Conservation (phyloP, 2,797 vertebrate species). For the Pelochelys cantorii region DNA sequence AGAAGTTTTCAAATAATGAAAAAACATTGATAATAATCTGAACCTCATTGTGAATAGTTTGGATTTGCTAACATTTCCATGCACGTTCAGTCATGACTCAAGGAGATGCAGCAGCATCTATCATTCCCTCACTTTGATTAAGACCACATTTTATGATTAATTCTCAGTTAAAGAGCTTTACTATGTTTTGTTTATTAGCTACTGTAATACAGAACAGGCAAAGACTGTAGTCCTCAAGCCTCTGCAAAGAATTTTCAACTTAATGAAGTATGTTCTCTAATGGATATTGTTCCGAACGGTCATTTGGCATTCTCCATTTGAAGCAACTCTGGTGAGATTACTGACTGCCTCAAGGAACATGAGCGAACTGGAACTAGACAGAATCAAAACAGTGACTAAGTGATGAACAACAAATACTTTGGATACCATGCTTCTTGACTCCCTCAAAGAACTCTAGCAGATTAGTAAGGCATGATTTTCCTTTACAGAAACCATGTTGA, state of each 20-base stretch:
- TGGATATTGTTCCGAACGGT: neutral
- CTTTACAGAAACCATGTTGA: too few species aligned
- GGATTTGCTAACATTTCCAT: slow-evolving; percentile 2
- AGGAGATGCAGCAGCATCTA: neutral
- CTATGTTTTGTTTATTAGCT: neutral
- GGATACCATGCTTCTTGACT: too few species aligned
- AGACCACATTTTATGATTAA: neutral
- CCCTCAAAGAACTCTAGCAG: too few species aligned
- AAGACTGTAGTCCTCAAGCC: neutral
- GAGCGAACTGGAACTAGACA: neutral
- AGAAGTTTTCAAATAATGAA: neutral
- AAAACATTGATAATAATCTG: neutral
- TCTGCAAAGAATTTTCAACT: neutral
- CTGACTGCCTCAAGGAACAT: neutral
- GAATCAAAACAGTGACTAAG: neutral
- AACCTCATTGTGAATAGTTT: neutral
- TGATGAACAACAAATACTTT: neutral
- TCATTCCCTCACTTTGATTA: slow-evolving; percentile 13
- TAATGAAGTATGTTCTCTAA: slow-evolving; percentile 2
- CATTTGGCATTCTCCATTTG: neutral
- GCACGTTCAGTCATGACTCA: neutral
- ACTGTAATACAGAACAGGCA: slow-evolving; percentile 8
- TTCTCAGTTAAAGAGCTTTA: slow-evolving; percentile 7
- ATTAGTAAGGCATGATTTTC: too few species aligned
- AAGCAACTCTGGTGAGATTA: slow-evolving; percentile 1